Conservation (phyloP, 2,888 invertebrate genomes). For the Ecdyonurus torrentis region DNA sequence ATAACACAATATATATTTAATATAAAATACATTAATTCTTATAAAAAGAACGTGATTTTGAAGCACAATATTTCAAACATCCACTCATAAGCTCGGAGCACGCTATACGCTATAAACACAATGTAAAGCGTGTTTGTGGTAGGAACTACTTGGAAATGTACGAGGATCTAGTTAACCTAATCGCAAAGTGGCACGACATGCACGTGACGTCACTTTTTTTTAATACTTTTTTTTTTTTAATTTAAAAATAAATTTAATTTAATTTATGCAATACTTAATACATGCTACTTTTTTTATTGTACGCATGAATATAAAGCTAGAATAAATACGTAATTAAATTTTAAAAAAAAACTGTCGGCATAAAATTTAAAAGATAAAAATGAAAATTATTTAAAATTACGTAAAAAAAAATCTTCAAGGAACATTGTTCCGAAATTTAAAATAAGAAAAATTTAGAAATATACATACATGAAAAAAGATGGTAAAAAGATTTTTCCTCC, state of each 20-base stretch:
- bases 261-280: too few relatives aligned
- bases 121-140: not conserved
- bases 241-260: too few relatives aligned
- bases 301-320: too few relatives aligned
- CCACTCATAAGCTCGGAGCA: not conserved
- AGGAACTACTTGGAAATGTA: not conserved
- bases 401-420: too few relatives aligned
- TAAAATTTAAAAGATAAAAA: too few relatives aligned
- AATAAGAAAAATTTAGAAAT: too few relatives aligned
- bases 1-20: not conserved
- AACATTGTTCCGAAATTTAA: too few relatives aligned
- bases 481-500: constrained; percentile 18
- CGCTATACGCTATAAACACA: not conserved
- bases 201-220: not conserved
- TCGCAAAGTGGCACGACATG: not conserved
- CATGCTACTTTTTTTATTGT: too few relatives aligned
- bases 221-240: too few relatives aligned
- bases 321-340: too few relatives aligned
- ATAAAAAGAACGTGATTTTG: not conserved
- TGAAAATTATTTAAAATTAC: too few relatives aligned
- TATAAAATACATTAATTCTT: not conserved
- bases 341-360: too few relatives aligned
- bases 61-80: not conserved
- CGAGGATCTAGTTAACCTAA: not conserved
- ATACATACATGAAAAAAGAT: not conserved